Percentiles rank a stretch among this genome's conserved stretches.
Evolutionary conservation across 2,797 vertebrate genomes (phyloP).

Genomic region (Sebastolobus alascanus): DNA sequence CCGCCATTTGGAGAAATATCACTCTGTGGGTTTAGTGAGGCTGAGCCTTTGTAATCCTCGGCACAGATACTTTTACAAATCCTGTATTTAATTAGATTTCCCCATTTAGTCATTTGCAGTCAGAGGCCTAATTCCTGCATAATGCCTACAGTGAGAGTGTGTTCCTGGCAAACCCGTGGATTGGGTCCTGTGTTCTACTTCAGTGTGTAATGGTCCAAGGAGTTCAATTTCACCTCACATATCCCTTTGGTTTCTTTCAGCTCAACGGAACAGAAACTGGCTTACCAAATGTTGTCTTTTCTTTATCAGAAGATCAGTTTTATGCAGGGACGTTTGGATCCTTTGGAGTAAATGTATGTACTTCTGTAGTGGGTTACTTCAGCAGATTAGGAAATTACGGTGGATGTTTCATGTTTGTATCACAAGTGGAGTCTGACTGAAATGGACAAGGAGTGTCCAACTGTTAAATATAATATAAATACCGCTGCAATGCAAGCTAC

Average conservation of each 20-base stretch:
- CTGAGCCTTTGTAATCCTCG: conserved; percentile 84
- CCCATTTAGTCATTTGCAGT: conserved; percentile 79
- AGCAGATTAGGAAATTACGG: background rate
- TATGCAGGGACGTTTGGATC: background rate
- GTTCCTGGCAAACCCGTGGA: conserved; percentile 57
- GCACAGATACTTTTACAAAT: conserved; percentile 85
- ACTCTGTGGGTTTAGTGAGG: conserved; percentile 72
- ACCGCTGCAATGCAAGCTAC: no score
- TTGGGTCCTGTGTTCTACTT: conserved; percentile 67
- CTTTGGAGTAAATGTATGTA: conserved; percentile 1
- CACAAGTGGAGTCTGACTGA: background rate
- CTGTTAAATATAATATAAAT: background rate
- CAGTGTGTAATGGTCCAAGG: conserved; percentile 67
- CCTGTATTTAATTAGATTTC: conserved; percentile 86
- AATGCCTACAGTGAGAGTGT: conserved; percentile 71
- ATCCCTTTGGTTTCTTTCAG: conserved; percentile 48
- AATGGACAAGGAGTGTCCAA: background rate
- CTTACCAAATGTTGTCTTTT: conserved; percentile 39
- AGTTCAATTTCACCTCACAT: conserved; percentile 64
- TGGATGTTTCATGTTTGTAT: background rate
- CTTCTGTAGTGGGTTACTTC: background rate
- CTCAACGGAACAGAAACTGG: conserved; percentile 29
- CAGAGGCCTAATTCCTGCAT: conserved; percentile 78
- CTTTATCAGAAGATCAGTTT: conserved; percentile 51
- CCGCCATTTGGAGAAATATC: conserved; percentile 69